These are phyloP conservation scores for Scortum barcoo DNA, from an alignment of 2,113 vertebrate species.

Conservation along the genomic window DNA sequence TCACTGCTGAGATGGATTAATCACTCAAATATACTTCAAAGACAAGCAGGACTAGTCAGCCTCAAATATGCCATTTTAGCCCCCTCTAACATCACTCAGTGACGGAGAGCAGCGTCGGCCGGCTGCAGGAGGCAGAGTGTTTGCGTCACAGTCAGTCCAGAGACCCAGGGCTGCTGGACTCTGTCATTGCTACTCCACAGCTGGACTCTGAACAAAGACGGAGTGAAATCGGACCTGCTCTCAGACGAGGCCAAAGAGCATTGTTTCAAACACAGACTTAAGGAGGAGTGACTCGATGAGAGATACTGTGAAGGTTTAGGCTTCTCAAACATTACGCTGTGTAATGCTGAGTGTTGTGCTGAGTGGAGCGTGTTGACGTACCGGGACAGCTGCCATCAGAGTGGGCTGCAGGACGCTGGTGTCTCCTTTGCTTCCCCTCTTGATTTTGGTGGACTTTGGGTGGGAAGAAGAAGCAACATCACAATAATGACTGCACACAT, in stretches of 20 bases:
- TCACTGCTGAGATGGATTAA: conserved; percentile 18
- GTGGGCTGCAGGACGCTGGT: conserved; percentile 91
- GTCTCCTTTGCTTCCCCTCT: conserved; percentile 96
- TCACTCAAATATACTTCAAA: conserved; percentile 5
- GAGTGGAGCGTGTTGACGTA: conserved; percentile 72
- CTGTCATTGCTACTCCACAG: conserved; percentile 7
- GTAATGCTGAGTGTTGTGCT: conserved; percentile 18
- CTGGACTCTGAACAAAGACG: conserved; percentile 22
- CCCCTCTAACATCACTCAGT: background rate
- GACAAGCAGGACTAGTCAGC: background rate
- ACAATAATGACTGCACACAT: background rate
- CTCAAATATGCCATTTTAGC: background rate
- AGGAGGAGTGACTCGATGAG: conserved; percentile 4
- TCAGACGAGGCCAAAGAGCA: background rate
- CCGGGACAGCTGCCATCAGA: conserved; percentile 96
- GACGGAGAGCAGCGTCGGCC: conserved; percentile 13
- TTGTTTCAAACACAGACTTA: conserved; percentile 9
- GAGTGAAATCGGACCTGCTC: conserved; percentile 4
- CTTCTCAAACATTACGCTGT: background rate
- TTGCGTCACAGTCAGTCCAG: conserved; percentile 11
- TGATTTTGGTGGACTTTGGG: conserved; percentile 96
- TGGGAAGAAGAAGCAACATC: conserved; percentile 11
- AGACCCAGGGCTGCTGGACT: conserved; percentile 35
- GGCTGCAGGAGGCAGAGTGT: conserved; percentile 12
- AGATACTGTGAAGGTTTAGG: background rate